Base-by-base conservation (phyloP, 1,140 invertebrate species). In the Scaptomyza graminum region DNA sequence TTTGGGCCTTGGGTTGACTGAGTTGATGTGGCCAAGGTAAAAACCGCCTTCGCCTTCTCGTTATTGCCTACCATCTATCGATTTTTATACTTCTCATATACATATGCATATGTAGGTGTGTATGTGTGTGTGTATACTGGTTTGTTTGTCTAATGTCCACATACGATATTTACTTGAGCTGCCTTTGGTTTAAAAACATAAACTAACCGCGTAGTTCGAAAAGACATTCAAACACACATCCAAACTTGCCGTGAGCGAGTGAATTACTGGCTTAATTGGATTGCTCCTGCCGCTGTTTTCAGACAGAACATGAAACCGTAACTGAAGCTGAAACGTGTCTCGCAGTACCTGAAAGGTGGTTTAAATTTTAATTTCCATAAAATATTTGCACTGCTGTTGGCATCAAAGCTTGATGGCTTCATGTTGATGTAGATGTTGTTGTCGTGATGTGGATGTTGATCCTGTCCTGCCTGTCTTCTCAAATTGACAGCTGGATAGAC, bases 401-500 rank as follows among this genome's bases (percentile, higher is more conserved):
- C 39, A 61, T 57, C 12, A 66, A 22, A 57, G 44, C 56, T 61
- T 75, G 66, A 71, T 74, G 64, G 49, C 55, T 76, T 78, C 47
- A 72, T 76, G 55, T 54, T 66, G 71, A 67, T 75, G 77, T 77
- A 67, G 54, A 47, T 74, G 77, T 78, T 72, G 52, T 43, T 50
- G 61, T 50, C 44, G 46, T 31, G 31, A 34, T 47, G 37, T 18
- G 44, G 55, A 55, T 43, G 59, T 63, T 63, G 67, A 47, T 62
- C 49, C 49, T 60, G 49, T 44, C 47, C 13, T 18, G 44, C 11
- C 22, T 12, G 41, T 59, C 59, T 68, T 2, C 54, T 75, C 71
- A 87, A 87, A 85, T 85, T 85, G 82, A 85, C 82, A 88, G 83
- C 34, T 22, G 43, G 82, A 85, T 85, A 85, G 82, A 88, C 82